Evolutionary conservation across 30 jellyfish, hydroid and myxozoan species (phyloP).

Genomic region (Clytia hemisphaerica): DNA sequence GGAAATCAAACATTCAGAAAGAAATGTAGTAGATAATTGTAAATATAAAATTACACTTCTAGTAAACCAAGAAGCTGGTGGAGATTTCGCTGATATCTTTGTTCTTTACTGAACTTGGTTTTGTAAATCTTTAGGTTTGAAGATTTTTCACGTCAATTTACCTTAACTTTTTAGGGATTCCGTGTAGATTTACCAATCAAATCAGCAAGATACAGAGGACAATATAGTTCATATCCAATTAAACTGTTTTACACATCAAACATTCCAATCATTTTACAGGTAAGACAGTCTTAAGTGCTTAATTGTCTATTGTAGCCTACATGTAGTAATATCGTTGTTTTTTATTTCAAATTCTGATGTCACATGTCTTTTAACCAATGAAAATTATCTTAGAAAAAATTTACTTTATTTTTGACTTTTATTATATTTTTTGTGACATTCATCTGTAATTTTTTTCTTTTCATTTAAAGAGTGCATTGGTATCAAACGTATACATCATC

Average conservation of each 20-base stretch:
- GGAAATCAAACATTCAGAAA: neutral
- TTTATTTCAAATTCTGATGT: neutral
- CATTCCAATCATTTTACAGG: conserved; percentile 97
- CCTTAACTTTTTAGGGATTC: conserved; percentile 94
- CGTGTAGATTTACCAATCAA: conserved; percentile 98
- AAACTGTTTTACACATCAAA: conserved; percentile 98
- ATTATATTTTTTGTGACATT: too few relatives aligned
- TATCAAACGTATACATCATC: conserved; percentile 88
- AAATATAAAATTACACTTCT: too few relatives aligned
- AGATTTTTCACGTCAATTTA: too few relatives aligned
- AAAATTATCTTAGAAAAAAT: neutral
- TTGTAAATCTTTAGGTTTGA: too few relatives aligned
- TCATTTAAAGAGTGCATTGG: conserved; percentile 89
- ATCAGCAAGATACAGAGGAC: conserved; percentile 99
- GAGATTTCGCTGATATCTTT: too few relatives aligned
- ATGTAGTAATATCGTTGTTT: neutral
- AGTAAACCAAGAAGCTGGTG: too few relatives aligned
- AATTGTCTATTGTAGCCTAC: neutral
- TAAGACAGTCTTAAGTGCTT: too few relatives aligned
- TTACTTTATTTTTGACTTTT: too few relatives aligned
- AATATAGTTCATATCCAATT: conserved; percentile 98
- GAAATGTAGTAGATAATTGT: neutral
- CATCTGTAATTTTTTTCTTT: conserved; percentile 9
- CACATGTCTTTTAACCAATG: neutral
- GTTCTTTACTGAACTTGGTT: too few relatives aligned